Percentiles rank a stretch among this genome's conserved stretches.
phyloP scores from a whole-genome alignment of 2,888 invertebrate species.

The Dastarcus helophoroides region DNA sequence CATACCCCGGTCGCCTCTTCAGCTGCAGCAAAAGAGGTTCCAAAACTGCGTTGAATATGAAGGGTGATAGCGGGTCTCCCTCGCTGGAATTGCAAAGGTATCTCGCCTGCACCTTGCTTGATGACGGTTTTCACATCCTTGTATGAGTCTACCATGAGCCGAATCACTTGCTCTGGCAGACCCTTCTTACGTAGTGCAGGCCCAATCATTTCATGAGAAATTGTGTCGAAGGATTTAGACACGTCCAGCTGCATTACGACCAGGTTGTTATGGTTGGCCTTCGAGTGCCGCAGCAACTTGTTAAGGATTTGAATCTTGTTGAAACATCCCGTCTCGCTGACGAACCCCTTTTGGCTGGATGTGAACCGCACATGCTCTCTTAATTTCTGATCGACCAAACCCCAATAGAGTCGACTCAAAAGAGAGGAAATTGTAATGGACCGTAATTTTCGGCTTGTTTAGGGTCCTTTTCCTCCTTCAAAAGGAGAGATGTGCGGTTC shows the following conservation, averaged over 20 bases:
- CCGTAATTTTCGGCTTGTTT: slow-evolving; percentile 21
- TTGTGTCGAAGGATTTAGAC: slow-evolving; percentile 34
- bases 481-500: slow-evolving; percentile 26
- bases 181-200: slow-evolving; percentile 25
- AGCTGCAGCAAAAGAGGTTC: slow-evolving; percentile 21
- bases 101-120: slow-evolving; percentile 13
- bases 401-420: slow-evolving; percentile 22
- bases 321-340: slow-evolving; percentile 23
- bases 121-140: slow-evolving; percentile 23
- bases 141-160: slow-evolving; percentile 25
- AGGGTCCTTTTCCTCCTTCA: slow-evolving; percentile 24
- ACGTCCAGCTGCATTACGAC: slow-evolving; percentile 34
- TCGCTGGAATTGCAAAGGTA: slow-evolving; percentile 20
- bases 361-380: slow-evolving; percentile 13
- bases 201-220: slow-evolving; percentile 19
- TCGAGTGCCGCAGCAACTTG: slow-evolving; percentile 19
- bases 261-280: slow-evolving; percentile 18
- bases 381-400: slow-evolving; percentile 21
- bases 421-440: slow-evolving; percentile 25
- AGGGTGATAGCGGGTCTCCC: slow-evolving; percentile 30
- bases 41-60: slow-evolving; percentile 29
- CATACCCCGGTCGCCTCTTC: slow-evolving; percentile 17
- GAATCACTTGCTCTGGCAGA: slow-evolving; percentile 23
- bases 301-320: slow-evolving; percentile 24
- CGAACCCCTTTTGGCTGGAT: slow-evolving; percentile 26